Evolutionary conservation across 2,888 invertebrate species (phyloP).

Genomic region (Glaucopsyche alexis): DNA sequence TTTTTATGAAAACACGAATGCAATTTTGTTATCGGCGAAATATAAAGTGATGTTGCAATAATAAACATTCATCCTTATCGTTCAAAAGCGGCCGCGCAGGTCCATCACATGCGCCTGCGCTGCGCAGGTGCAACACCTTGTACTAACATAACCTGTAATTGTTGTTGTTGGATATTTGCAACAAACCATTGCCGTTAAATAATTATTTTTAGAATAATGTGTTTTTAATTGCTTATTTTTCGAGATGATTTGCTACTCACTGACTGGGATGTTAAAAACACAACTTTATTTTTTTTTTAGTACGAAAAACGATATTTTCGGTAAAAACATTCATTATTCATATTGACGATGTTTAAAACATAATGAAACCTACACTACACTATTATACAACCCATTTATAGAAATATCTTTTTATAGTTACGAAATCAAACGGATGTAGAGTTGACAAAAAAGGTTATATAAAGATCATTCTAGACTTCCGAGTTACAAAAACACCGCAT

Average conservation of each 20-base stretch:
- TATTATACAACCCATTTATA: background rate
- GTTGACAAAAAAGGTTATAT: constrained; percentile 14
- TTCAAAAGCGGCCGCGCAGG: constrained; percentile 3
- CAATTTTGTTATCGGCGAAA: constrained; percentile 7
- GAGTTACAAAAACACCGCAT: constrained; percentile 3
- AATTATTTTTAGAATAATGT: background rate
- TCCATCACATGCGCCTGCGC: background rate
- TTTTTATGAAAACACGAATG: background rate
- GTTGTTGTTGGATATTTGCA: background rate
- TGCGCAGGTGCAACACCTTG: background rate
- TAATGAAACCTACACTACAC: background rate
- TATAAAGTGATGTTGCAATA: background rate
- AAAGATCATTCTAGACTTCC: background rate
- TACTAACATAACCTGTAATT: background rate
- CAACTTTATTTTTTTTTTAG: background rate
- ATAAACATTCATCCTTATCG: background rate
- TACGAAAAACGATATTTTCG: too few species aligned
- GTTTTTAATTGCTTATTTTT: background rate
- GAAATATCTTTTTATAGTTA: constrained; percentile 9
- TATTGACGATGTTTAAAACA: background rate
- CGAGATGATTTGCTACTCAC: background rate
- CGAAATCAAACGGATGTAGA: constrained; percentile 12
- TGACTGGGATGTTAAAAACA: background rate
- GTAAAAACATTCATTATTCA: too few species aligned
- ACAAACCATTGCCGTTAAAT: background rate